Conservation (phyloP, 2,113 vertebrate species). For the Poeciliopsis turrubarensis region DNA sequence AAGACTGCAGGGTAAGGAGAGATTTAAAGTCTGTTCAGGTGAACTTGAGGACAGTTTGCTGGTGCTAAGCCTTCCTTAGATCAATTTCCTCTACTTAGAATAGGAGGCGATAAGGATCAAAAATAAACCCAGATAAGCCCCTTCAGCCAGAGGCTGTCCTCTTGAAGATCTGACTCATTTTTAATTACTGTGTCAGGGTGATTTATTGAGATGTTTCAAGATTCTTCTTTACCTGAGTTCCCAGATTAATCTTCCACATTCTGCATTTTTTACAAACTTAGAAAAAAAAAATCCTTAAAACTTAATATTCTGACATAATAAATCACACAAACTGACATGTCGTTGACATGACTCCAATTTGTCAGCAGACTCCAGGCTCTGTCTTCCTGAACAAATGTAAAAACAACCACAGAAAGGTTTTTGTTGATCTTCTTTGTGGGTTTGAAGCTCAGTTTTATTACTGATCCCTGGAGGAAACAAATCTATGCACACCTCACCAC, state of each 20-base stretch:
- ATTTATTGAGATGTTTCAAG: conserved; percentile 48
- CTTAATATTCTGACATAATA: background rate
- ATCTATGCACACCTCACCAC: background rate
- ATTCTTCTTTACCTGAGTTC: conserved; percentile 22
- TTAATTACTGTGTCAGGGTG: conserved; percentile 67
- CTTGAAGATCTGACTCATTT: conserved; percentile 37
- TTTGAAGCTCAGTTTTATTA: background rate
- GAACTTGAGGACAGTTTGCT: conserved; percentile 29
- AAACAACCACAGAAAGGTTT: background rate
- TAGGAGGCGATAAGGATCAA: conserved; percentile 49
- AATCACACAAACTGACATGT: conserved; percentile 1
- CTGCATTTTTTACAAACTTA: conserved; percentile 1
- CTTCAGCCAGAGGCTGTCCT: conserved; percentile 28
- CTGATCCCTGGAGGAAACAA: background rate
- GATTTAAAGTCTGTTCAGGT: conserved; percentile 1
- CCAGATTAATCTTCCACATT: conserved; percentile 14
- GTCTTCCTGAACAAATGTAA: background rate
- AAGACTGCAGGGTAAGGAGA: background rate
- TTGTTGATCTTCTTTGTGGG: background rate
- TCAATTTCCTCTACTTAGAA: conserved; percentile 52
- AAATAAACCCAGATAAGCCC: conserved; percentile 53
- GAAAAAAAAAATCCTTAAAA: background rate
- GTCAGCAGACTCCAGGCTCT: conserved; percentile 5
- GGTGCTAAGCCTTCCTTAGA: conserved; percentile 33
- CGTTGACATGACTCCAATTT: background rate